Evolutionary conservation across 2,888 invertebrate species (phyloP), one percentile per base, ranked within the genome.

Genomic region (Nyleta sp.): DNA sequence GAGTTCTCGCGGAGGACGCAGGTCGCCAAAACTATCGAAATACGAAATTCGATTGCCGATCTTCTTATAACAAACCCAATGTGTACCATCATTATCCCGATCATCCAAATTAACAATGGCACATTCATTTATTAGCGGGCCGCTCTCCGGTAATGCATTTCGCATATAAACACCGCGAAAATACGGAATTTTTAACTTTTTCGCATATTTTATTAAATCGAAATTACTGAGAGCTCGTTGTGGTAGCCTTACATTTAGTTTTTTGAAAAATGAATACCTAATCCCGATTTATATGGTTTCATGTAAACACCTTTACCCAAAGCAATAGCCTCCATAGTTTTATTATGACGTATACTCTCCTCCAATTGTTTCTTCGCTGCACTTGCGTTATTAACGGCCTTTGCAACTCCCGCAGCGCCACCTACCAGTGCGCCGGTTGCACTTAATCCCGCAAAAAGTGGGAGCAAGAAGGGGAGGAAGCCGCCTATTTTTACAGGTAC

Each of bases 111-210:
- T 71, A 50, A 38, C 44, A 60, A 72, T 71, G 1, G 50, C 72
- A 4, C 40, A 57, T 72, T 76, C 73, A 13, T 50, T 3, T 11
- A 17, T 40, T 5, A 13, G 7, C 6, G 64, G 40, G 1, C 67
- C 60, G 8, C 13, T 13, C 18, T 38, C 59, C 17, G 84, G 83
- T 77, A 83, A 79, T 8, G 4, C 52, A 67, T 84, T 74, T 60
- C 84, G 38, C 84, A 86, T 87, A 68, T 82, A 88, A 77, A 89
- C 84, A 4, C 86, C 88, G 42, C 87, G 82, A 78, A 89, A 88
- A 73, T 87, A 38, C 20, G 83, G 78, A 78, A 87, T 81, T 80
- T 86, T 65, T 10, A 75, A 10, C 7, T 3, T 67, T 78, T 85
- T 79, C 81, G 80, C 81, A 76, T 82, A 86, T 65, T 83, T 83